Conservation (phyloP, 1,140 invertebrate genomes). For the Galleria mellonella region DNA sequence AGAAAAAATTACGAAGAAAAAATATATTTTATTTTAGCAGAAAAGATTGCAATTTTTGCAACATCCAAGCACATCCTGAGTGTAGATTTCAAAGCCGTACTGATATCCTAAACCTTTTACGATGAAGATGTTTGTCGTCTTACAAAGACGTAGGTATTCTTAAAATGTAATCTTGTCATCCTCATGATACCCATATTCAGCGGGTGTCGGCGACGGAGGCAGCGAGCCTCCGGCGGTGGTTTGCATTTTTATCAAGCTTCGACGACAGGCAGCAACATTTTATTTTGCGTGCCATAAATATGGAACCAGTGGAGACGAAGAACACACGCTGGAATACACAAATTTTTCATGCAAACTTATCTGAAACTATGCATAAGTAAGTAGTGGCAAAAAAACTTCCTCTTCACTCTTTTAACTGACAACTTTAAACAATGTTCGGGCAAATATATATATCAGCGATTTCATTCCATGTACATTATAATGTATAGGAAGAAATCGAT, state of each 20-base stretch:
- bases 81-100: no score
- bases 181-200: constrained; percentile 46
- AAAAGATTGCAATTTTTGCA: no score
- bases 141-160: constrained; percentile 8
- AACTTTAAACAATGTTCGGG: constrained; percentile 11
- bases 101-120: no score
- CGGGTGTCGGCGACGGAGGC: constrained; percentile 30
- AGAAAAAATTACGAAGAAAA: no score
- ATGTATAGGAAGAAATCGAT: no score
- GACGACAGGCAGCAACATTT: constrained; percentile 59
- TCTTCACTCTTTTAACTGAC: constrained; percentile 13
- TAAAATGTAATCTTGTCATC: constrained; percentile 40
- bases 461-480: no score
- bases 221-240: constrained; percentile 48
- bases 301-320: constrained; percentile 52
- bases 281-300: constrained; percentile 70
- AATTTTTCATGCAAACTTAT: constrained; percentile 64
- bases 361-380: constrained; percentile 68
- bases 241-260: constrained; percentile 69
- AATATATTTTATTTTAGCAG: no score
- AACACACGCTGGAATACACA: constrained; percentile 45
- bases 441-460: no score
- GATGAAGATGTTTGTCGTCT: no score
- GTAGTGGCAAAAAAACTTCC: constrained; percentile 30
- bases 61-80: no score